Base-by-base conservation (phyloP, 1,140 invertebrate genomes). In the Mesaphorura yosii region DNA sequence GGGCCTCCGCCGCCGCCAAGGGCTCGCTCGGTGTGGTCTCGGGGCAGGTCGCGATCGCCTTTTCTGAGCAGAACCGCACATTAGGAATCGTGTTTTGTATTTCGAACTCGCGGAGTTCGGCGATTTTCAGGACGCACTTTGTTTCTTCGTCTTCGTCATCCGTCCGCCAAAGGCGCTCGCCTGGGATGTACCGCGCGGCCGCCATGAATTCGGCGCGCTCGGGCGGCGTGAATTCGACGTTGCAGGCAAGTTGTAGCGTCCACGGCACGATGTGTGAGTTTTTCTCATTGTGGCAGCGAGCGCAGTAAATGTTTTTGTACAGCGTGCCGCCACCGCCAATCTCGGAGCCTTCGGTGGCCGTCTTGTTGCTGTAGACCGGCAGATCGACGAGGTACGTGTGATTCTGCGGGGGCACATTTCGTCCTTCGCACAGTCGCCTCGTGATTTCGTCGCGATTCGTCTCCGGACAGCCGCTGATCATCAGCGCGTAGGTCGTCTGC, bases 251-350 rank as follows among this genome's bases (percentile, higher is more conserved):
- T 34, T 48, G 37, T 12, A 44, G 46, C 14, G 39, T 39, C 42
- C 31, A 37, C 2, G 1, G 10, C 2, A 46, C 10, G 41, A 61
- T 46, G 20, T 52, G 22, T 4, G 17, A 5, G 4, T 47, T 46
- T 10, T 25, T 20, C 23, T 54, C 63, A n/a, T 44, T 48, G 40
- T 68, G 58, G 45, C 67, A 68, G 6, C 53, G 39, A 4, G 67
- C 66, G 51, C 67, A 68, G 51, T 57, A 68, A 6, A 68, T 54
- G 39, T 67, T 68, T 39, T 52, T 56, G 48, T 67, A 68, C 7
- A 65, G 54, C 23, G 48, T 50, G 6, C 41, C 25, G n/a, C n/a
- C n/a, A n/a, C n/a, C n/a, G n/a, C n/a, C n/a, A n/a, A n/a, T n/a
- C n/a, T n/a, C n/a, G n/a, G n/a, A n/a, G n/a, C n/a, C n/a, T n/a